phyloP scores from a whole-genome alignment of 2,888 invertebrate species.

The Papilio protenor region DNA sequence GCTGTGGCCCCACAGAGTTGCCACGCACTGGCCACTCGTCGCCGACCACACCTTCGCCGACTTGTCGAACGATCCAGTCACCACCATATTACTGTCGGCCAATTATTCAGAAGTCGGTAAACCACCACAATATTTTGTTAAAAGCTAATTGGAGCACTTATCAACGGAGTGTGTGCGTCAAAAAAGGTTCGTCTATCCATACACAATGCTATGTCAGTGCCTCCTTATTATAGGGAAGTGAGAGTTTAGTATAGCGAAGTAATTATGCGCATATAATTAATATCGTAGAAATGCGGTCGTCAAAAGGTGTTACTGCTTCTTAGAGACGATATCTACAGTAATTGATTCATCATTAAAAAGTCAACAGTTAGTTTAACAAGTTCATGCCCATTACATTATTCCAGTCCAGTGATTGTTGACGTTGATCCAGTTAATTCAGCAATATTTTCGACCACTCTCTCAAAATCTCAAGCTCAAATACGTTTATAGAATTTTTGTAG shows the following conservation, averaged over 20 bases:
- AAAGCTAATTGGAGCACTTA: background rate
- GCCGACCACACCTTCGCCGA: constrained; percentile 90
- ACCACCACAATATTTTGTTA: background rate
- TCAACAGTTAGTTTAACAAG: too few species aligned
- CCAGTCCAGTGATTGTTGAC: too few species aligned
- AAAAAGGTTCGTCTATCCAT: background rate
- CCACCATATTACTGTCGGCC: constrained; percentile 85
- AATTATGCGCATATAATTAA: constrained; percentile 5
- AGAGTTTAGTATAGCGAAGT: constrained; percentile 6
- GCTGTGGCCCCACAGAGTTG: constrained; percentile 89
- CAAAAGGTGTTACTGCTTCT: background rate
- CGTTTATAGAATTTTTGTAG: background rate
- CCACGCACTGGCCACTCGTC: constrained; percentile 86
- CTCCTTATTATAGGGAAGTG: constrained; percentile 15
- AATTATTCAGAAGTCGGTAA: too few species aligned
- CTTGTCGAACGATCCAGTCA: constrained; percentile 93
- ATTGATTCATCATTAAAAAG: background rate
- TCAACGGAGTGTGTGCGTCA: background rate
- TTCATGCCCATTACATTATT: too few species aligned
- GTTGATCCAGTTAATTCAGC: too few species aligned
- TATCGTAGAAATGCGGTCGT: background rate
- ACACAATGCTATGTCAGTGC: background rate
- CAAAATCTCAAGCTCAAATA: background rate
- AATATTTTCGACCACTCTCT: too few species aligned
- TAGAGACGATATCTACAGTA: background rate